These are phyloP conservation scores for Dendroctonus valens DNA, from an alignment of 1,140 invertebrate species.

Conservation along the genomic window DNA sequence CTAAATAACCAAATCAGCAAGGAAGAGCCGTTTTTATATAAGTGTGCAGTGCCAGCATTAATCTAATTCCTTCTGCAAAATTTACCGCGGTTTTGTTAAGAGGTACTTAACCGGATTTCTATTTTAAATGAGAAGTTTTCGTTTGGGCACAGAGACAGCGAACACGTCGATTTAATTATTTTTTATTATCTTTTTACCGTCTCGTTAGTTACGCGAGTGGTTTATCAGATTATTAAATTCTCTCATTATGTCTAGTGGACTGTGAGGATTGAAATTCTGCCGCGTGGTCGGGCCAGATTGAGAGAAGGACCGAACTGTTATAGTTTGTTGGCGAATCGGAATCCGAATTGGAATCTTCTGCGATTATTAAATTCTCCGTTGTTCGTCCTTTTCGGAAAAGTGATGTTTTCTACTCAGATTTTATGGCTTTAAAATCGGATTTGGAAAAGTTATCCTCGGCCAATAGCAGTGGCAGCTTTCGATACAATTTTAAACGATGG, in stretches of 20 bases:
- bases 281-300: not conserved
- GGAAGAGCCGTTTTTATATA: conserved; percentile 23
- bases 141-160: not conserved
- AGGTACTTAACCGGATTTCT: conserved; percentile 27
- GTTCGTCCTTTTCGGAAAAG: too few species aligned
- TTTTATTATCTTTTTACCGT: conserved; percentile 4
- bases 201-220: not conserved
- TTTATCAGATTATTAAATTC: conserved; percentile 22
- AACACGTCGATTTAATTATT: conserved; percentile 19
- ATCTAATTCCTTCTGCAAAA: conserved; percentile 31
- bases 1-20: conserved; percentile 30
- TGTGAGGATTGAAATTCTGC: not conserved
- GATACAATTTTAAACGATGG: too few species aligned
- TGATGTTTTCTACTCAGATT: too few species aligned
- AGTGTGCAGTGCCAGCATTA: conserved; percentile 27
- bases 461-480: too few species aligned
- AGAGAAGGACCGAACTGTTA: not conserved
- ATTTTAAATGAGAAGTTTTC: conserved; percentile 28
- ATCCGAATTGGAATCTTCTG: not conserved
- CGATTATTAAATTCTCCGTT: too few species aligned
- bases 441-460: too few species aligned
- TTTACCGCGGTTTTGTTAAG: conserved; percentile 29
- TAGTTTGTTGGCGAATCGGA: conserved; percentile 2
- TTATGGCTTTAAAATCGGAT: too few species aligned
- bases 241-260: conserved; percentile 5